Conservation (phyloP, 2,113 vertebrate genomes). For the Coturnix japonica region DNA sequence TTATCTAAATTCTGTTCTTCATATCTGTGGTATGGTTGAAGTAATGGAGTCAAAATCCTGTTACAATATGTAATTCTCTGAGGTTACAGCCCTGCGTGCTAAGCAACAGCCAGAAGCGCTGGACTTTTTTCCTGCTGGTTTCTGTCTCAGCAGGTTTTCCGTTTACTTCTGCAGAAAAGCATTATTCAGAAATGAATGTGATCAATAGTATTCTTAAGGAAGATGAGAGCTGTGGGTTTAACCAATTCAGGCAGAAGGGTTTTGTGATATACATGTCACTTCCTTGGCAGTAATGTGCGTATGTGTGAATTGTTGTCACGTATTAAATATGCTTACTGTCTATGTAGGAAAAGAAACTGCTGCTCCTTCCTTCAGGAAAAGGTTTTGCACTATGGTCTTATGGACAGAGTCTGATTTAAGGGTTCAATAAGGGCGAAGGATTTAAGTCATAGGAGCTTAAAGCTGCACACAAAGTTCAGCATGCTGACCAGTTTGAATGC, state of each 20-base stretch:
- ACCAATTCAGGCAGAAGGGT: background rate
- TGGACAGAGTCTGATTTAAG: background rate
- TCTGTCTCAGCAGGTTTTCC: background rate
- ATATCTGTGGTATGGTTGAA: background rate
- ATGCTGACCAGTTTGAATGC: background rate
- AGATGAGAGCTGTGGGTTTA: background rate
- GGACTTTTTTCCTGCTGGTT: background rate
- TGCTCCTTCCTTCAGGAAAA: background rate
- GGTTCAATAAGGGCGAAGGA: background rate
- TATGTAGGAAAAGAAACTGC: background rate
- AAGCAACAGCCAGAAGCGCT: background rate
- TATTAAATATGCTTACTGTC: background rate
- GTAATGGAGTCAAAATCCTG: background rate
- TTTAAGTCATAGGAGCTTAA: background rate
- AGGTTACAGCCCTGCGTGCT: background rate
- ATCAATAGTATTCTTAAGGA: background rate
- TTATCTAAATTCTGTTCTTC: background rate
- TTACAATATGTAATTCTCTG: background rate
- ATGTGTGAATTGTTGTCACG: background rate
- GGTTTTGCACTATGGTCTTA: background rate
- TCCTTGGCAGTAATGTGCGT: background rate
- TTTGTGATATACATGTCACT: background rate
- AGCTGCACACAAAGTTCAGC: background rate
- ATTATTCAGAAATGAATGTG: background rate
- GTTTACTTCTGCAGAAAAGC: background rate